Evolutionary conservation across 35 echinoderm and acorn worm genomes (phyloP), one percentile per base, ranked within the genome.

Genomic region (Ophiothrix spiculata): DNA sequence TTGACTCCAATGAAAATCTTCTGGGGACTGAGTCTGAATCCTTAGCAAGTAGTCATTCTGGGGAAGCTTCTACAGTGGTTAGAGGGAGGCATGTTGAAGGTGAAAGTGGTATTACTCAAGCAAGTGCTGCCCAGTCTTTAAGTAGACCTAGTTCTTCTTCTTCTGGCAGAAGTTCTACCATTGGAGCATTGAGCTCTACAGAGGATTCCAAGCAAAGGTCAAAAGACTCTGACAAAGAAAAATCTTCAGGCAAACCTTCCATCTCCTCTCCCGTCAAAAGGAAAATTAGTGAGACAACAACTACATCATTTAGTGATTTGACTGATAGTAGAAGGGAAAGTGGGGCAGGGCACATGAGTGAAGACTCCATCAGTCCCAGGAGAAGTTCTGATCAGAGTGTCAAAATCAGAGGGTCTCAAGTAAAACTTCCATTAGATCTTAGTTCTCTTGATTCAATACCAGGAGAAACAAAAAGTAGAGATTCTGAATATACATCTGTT

Each of bases 341-440:
- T 60, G 63, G 46, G 34, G 63, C 81, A 12, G 56, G 56, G n/a
- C 13, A 33, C 40, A 35, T 69, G 81, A 84, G 81, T 38, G 81
- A 84, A 37, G 81, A 84, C 69, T 84, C 81, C 29, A 64, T 84
- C 32, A 42, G 81, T 23, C 81, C 54, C 2, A 33, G 46, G 32
- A 54, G 42, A 15, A 34, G 36, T 4, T 54, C 54, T 0, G 63
- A 84, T 33, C 54, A 37, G 54, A 34, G 46, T 38, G 31, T 25
- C n/a, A 37, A 54, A 10, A 31, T 63, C 31, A 28, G 76, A 39
- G 46, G 41, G 14, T 56, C 85, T 31, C 75, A 87, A 33, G 76
- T 87, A 13, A 74, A 87, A 45, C 75, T 87, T 25, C 85, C 85
- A 19, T 19, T 87, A 12, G 85, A 87, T 63, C 76, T 87, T 16